A percentile compares a stretch with the other conserved stretches of the same genome.
These are phyloP conservation scores for Buphagus erythrorhynchus DNA, from an alignment of 2,797 vertebrate species.

Conservation along the genomic window DNA sequence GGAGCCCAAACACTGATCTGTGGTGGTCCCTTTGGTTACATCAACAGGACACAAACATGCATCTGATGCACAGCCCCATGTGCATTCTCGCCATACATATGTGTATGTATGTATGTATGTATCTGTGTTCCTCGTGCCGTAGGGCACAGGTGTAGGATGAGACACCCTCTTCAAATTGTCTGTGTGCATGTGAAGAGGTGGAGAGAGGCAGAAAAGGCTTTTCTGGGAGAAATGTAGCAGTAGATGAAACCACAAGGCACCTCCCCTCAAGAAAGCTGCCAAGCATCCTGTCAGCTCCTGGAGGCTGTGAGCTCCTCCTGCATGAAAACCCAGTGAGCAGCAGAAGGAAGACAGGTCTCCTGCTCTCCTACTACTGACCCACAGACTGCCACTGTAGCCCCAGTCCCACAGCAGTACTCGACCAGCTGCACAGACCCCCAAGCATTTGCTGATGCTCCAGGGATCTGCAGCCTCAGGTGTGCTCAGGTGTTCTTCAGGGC, in stretches of 20 bases:
- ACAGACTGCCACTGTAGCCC: not conserved
- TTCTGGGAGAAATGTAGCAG: not conserved
- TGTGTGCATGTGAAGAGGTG: not conserved
- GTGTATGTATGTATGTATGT: too few species aligned
- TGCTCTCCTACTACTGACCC: not conserved
- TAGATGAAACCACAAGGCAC: not conserved
- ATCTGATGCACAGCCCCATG: accelerated
- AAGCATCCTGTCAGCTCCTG: not conserved
- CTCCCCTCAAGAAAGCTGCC: not conserved
- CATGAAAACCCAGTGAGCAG: not conserved
- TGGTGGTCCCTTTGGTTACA: not conserved
- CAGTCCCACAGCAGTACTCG: not conserved
- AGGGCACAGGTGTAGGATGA: not conserved
- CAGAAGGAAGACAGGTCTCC: not conserved
- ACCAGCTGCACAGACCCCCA: not conserved
- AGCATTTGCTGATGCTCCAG: not conserved
- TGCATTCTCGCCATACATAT: accelerated
- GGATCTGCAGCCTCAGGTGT: not conserved
- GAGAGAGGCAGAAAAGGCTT: not conserved
- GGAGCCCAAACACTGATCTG: not conserved
- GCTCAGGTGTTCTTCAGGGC: not conserved
- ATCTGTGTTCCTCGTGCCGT: accelerated
- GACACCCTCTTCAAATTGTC: not conserved
- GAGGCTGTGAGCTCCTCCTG: not conserved
- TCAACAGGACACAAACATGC: accelerated